Percentiles rank a stretch among this genome's conserved stretches.
Conservation (phyloP, 37 sponge, comb jelly and placozoan species). For the Chondrosia reniformis region DNA sequence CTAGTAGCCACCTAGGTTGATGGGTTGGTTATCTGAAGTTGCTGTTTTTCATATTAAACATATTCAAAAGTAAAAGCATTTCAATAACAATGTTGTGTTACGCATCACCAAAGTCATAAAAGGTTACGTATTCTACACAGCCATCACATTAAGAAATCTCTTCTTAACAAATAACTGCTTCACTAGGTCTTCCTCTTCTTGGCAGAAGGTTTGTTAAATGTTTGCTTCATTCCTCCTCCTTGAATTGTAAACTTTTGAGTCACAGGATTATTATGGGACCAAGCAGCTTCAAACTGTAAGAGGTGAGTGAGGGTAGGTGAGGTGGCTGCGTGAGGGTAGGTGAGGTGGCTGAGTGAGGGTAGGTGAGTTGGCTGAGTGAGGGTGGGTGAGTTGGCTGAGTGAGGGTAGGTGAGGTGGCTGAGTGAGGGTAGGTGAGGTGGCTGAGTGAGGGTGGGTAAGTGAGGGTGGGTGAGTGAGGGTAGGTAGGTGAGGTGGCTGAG, state of each 20-base stretch:
- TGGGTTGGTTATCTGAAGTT: no score
- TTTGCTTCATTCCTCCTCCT: constrained; percentile 78
- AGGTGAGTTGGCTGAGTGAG: not conserved
- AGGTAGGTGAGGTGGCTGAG: not conserved
- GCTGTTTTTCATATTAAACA: no score
- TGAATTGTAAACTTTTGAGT: constrained; percentile 78
- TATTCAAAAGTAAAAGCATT: no score
- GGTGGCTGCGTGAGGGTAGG: not conserved
- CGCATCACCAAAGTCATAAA: not conserved
- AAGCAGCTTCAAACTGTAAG: constrained; percentile 73
- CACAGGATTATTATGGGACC: constrained; percentile 78
- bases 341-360: not conserved
- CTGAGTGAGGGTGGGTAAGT: not conserved
- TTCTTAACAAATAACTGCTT: no score
- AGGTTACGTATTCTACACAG: not conserved
- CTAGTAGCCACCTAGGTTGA: no score
- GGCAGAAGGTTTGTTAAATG: constrained; percentile 77
- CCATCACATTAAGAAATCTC: no score
- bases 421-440: no score
- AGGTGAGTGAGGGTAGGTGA: not conserved
- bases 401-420: no score
- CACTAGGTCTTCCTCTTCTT: constrained; percentile 65
- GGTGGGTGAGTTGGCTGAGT: no score
- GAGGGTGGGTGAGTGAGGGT: not conserved
- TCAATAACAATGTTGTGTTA: not conserved